Evolutionary conservation across 2,113 vertebrate genomes (phyloP), one percentile per base, ranked within the genome.

Genomic region (Microtus pennsylvanicus): DNA sequence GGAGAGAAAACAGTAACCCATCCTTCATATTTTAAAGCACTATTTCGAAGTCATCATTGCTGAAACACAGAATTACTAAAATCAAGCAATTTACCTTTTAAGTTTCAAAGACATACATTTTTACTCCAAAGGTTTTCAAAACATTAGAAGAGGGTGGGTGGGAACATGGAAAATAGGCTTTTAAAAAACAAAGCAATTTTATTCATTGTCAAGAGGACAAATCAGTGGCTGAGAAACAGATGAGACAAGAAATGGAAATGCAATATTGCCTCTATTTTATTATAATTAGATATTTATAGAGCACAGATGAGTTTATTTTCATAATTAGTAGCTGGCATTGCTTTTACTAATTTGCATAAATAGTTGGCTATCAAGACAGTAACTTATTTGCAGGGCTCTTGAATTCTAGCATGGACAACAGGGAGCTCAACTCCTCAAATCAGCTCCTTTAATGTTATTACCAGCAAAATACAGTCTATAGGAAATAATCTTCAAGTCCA

Each of bases 261-360:
- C 61, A 98, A 95, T 95, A 93, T 97, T 97, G 96, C 87, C 45
- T 74, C 75, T 92, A 91, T 93, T 97, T 98, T 95, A 97, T 97
- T 96, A 97, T 97, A 98, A 98, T 98, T 98, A 98, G 96, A 92
- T 97, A 98, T 98, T 98, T 98, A 98, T 95, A 98, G 94, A 98
- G 93, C 90, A 98, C 95, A 98, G 98, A 98, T 93, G 33, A 98
- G 96, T 98, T 98, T 97, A 98, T 98, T 97, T 97, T 98, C 98
- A 97, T 98, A 98, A 98, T 98, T 98, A 98, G 97, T 98, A 96
- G 93, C 92, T 98, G 96, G 97, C 97, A 85, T 94, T 98, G 97
- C 96, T 96, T 87, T 97, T 97, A 78, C 96, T 97, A 24, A 98
- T 98, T 98, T 98, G 96, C 98, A 98, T 98, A 98, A 98, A 98